A percentile compares a stretch with the other conserved stretches of the same genome.
phyloP scores from a whole-genome alignment of 2,113 vertebrate species.

The Lutjanus erythropterus region DNA sequence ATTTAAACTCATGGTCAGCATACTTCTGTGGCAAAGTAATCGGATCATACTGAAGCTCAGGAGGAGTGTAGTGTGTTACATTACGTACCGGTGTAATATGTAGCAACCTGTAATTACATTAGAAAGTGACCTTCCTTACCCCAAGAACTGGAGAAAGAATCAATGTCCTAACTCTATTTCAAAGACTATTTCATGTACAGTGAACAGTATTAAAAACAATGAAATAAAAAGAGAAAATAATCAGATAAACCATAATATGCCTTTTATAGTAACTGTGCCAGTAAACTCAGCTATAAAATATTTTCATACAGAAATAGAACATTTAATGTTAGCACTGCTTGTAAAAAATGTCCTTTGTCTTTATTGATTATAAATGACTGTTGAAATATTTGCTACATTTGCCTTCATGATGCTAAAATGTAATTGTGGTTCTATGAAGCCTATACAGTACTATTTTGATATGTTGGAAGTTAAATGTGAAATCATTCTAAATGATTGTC shows the following conservation, averaged over 20 bases:
- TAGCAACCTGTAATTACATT: conserved; percentile 27
- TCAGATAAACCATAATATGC: conserved; percentile 39
- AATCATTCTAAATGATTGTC: conserved; percentile 60
- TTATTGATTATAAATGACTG: conserved; percentile 41
- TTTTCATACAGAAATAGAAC: conserved; percentile 74
- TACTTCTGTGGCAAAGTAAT: conserved; percentile 27
- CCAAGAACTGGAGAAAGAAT: conserved; percentile 38
- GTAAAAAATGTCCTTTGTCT: conserved; percentile 45
- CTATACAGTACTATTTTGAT: conserved; percentile 78
- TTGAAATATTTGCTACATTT: conserved; percentile 58
- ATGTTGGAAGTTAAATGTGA: conserved; percentile 68
- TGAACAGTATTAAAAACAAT: neutral
- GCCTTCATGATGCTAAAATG: conserved; percentile 49
- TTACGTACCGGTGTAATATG: conserved; percentile 11
- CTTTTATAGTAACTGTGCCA: conserved; percentile 63
- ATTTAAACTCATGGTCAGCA: neutral
- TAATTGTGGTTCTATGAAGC: conserved; percentile 64
- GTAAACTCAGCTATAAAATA: conserved; percentile 64
- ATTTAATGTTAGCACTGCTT: conserved; percentile 51
- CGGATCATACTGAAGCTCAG: neutral
- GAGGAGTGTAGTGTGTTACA: neutral
- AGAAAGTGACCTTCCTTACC: conserved; percentile 50
- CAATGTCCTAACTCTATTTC: conserved; percentile 2
- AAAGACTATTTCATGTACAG: conserved; percentile 42
- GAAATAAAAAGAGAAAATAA: conserved; percentile 20